Evolutionary conservation across 2,797 vertebrate species (phyloP), one percentile per base, ranked within the genome.

Genomic region (Chrysocyon brachyurus): DNA sequence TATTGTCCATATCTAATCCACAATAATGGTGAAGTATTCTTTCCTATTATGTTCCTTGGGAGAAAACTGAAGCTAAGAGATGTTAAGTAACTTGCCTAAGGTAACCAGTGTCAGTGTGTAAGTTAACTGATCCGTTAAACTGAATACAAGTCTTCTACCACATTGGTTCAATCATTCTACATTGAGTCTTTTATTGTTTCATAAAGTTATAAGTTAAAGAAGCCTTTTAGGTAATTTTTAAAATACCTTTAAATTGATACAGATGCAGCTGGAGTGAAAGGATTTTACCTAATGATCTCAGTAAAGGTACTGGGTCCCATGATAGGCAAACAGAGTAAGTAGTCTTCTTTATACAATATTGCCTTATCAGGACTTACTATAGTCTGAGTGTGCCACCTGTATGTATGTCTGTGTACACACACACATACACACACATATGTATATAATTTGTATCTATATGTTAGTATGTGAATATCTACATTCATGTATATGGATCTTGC

Each of bases 11-110:
- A 85, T 86, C 24, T 75, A 92, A 78, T 64, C 26, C 4, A 19
- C 31, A 40, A 1, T 68, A 24, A 75, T 6, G 4, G 64, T 52
- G 88, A 88, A 59, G 3, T 72, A 33, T 78, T 73, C 63, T 90
- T 78, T 72, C 8, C 22, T 87, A 26, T 81, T 78, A 64, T 19
- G 19, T 21, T 86, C 26, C 19, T 78, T 31, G 16, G 77, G 49
- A 90, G 33, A 95, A 96, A 93, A 94, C 4, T 79, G 63, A 95
- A 96, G 61, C 28, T 36, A 91, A 92, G 36, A 90, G 26, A 79
- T 79, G 8, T 57, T 72, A 87, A 90, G 19, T 77, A 95, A 87
- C 63, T 89, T 66, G 49, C 5, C 40, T 46, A 56, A 77, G 46
- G 31, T 81, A 92, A 91, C 64, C 22, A 70, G 16, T 82, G 12